These are phyloP conservation scores for Sebastolobus altivelis DNA, from an alignment of 2,797 vertebrate species.

Conservation along the genomic window DNA sequence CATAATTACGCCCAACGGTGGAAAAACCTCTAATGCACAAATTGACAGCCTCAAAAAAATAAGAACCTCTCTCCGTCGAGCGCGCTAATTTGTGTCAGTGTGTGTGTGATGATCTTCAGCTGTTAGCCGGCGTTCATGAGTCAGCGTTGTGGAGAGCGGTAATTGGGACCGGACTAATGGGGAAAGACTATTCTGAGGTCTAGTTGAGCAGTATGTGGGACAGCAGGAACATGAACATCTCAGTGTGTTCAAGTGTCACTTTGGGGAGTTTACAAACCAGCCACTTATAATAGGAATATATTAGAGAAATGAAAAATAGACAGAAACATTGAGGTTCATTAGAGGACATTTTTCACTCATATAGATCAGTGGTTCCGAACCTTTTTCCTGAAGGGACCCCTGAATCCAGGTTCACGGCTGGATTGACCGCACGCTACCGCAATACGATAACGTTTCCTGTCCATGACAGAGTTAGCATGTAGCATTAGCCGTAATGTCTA, in stretches of 20 bases:
- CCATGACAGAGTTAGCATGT: too few species aligned
- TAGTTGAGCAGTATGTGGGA: conserved; percentile 44
- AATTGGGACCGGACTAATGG: conserved; percentile 61
- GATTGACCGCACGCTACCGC: too few species aligned
- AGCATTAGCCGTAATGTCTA: too few species aligned
- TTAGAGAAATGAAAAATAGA: background rate
- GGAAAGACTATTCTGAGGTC: conserved; percentile 48
- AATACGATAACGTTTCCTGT: too few species aligned
- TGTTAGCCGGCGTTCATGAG: conserved; percentile 46
- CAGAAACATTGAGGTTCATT: background rate
- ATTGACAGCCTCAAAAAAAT: conserved; percentile 47
- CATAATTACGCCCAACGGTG: conserved; percentile 44
- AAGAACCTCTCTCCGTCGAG: conserved; percentile 37
- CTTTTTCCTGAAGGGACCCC: too few species aligned
- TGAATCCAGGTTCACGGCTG: too few species aligned
- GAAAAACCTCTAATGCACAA: conserved; percentile 39
- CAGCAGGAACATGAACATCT: conserved; percentile 31
- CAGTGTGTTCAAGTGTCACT: conserved; percentile 22
- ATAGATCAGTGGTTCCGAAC: background rate
- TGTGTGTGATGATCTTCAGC: conserved; percentile 51
- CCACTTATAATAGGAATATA: conserved; percentile 31
- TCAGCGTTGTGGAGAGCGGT: conserved; percentile 49
- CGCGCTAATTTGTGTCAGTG: conserved; percentile 52
- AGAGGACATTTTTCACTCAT: background rate
- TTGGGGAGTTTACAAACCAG: conserved; percentile 35